Conservation (phyloP, 2,888 invertebrate genomes). For the Tupiocoris notatus region DNA sequence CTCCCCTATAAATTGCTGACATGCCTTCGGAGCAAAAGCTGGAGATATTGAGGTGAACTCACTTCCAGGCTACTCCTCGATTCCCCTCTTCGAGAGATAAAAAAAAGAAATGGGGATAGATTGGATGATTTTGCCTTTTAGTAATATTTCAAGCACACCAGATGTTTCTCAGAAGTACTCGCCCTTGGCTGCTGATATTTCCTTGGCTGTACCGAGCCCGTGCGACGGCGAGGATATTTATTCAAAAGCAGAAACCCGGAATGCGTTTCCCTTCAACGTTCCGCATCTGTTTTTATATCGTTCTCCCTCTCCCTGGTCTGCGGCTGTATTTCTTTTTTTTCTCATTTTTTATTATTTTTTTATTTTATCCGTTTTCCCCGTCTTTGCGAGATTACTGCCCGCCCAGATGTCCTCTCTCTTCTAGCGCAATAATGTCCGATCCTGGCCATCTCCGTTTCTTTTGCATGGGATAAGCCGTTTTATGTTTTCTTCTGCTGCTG, state of each 20-base stretch:
- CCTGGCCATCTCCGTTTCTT: neutral
- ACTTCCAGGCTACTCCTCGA: neutral
- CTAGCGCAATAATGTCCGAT: conserved; percentile 6
- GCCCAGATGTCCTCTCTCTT: conserved; percentile 5
- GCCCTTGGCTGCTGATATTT: neutral
- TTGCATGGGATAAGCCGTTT: neutral
- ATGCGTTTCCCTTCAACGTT: conserved; percentile 1
- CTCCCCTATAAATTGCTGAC: conserved; percentile 34
- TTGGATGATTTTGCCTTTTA: conserved; percentile 30
- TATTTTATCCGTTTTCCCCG: neutral
- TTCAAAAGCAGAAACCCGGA: conserved; percentile 11
- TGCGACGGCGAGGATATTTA: neutral
- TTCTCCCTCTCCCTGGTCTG: neutral
- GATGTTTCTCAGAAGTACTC: conserved; percentile 4
- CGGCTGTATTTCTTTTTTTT: neutral
- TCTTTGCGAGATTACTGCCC: conserved; percentile 9
- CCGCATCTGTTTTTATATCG: conserved; percentile 30
- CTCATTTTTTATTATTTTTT: neutral
- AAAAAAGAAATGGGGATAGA: conserved; percentile 18
- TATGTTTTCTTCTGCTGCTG: neutral
- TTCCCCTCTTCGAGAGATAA: neutral
- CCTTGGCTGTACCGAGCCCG: neutral
- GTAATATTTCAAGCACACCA: conserved; percentile 38
- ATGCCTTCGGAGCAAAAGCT: conserved; percentile 21
- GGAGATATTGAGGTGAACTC: conserved; percentile 26